Percentiles rank a stretch among this genome's conserved stretches.
These are phyloP conservation scores for Ephialtes manifestator DNA, from an alignment of 2,888 invertebrate species.

Conservation along the genomic window DNA sequence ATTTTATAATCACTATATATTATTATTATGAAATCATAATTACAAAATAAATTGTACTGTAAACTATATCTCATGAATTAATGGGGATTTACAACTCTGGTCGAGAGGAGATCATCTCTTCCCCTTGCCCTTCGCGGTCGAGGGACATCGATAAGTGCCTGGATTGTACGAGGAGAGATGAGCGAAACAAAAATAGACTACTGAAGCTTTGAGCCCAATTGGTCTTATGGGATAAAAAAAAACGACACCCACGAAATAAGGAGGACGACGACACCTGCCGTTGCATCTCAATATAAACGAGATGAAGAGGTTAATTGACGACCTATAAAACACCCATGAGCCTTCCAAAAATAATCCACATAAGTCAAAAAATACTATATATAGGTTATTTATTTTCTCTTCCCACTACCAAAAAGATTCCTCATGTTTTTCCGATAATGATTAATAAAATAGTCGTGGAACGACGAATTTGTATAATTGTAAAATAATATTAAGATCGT, in stretches of 20 bases:
- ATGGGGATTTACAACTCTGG: too few relatives aligned
- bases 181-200: slow-evolving; percentile 34
- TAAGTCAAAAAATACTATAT: background rate
- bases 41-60: too few relatives aligned
- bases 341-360: slow-evolving; percentile 23
- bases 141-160: slow-evolving; percentile 56
- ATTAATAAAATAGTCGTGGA: slow-evolving; percentile 10
- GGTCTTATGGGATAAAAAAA: slow-evolving; percentile 31
- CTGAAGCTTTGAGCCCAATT: slow-evolving; percentile 17
- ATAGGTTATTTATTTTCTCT: background rate
- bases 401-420: background rate
- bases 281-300: slow-evolving; percentile 17
- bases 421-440: background rate
- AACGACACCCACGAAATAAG: slow-evolving; percentile 43
- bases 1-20: too few relatives aligned
- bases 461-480: slow-evolving; percentile 3
- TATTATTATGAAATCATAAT: too few relatives aligned
- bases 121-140: slow-evolving; percentile 23
- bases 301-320: slow-evolving; percentile 10
- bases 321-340: slow-evolving; percentile 9
- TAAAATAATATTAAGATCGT: slow-evolving; percentile 10
- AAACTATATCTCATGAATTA: too few relatives aligned
- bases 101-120: background rate
- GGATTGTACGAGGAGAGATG: slow-evolving; percentile 35
- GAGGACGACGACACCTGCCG: slow-evolving; percentile 29